Evolutionary conservation across 2,888 invertebrate species (phyloP), one percentile per base, ranked within the genome.

Genomic region (Andrena bicolor): DNA sequence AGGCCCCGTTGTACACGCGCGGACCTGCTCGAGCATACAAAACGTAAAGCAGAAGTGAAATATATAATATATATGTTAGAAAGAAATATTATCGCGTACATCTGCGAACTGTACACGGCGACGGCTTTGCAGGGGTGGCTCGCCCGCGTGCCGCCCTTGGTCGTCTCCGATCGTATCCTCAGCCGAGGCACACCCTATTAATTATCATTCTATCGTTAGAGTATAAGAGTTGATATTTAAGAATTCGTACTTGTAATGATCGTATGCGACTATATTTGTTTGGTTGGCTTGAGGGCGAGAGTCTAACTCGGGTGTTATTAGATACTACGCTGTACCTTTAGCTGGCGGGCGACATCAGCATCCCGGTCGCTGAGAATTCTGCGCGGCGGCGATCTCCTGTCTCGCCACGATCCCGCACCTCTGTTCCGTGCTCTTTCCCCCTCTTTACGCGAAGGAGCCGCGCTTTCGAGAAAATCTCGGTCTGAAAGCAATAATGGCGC

Each of bases 251-350:
- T 70, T 92, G 93, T 94, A 93, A 80, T 80, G 80, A 92, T 93
- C 91, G 93, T 94, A 93, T 92, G 93, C 92, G 92, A 88, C 92
- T 94, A 93, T 93, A 93, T 93, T 92, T 93, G 94, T 94, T 94
- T 93, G 93, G 92, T 93, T 94, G 94, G 94, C 93, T 93, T 93
- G 93, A 93, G 93, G 93, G 93, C 91, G 94, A 94, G 94, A 94
- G 94, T 94, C 93, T 94, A 94, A 93, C 93, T 93, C 93, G 94
- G 93, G 93, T 82, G 82, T 94, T 94, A 94, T 92, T 93, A 93
- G 93, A 93, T 93, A 94, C 94, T 94, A 94, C 94, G 92, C 93
- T 93, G 94, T 94, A 94, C 94, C 94, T 94, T 94, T 93, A 91
- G 92, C 93, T 91, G 92, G 90, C 91, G 92, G 92, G 91, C 80